Conservation (phyloP, 1,140 invertebrate genomes). For the Apis cerana region DNA sequence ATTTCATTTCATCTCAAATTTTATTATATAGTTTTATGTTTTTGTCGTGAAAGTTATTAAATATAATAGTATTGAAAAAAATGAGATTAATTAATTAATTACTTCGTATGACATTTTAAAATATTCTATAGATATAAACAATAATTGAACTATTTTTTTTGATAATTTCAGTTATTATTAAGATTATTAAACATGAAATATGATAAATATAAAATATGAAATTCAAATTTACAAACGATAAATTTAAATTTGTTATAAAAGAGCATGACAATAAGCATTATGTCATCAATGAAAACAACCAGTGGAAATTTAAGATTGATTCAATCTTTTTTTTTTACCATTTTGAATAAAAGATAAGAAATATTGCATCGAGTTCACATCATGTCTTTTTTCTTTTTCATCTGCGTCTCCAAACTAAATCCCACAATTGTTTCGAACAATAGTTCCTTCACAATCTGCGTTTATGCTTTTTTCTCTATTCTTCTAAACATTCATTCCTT, state of each 20-base stretch:
- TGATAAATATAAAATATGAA: no score
- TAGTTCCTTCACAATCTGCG: neutral
- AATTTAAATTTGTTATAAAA: neutral
- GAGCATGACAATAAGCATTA: neutral
- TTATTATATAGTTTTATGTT: no score
- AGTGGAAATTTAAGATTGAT: conserved; percentile 8
- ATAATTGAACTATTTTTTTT: neutral
- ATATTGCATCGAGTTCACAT: neutral
- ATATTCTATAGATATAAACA: neutral
- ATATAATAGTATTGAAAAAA: no score
- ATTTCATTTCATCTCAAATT: no score
- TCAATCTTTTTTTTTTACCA: neutral
- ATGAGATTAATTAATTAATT: neutral
- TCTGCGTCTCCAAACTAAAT: neutral
- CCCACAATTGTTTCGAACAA: conserved; percentile 13
- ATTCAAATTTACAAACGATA: no score
- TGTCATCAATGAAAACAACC: neutral
- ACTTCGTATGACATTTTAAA: neutral
- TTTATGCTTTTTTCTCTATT: neutral
- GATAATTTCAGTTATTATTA: neutral
- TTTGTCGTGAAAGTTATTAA: no score
- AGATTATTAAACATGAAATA: neutral
- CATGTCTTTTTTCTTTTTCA: neutral
- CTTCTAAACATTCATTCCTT: neutral
- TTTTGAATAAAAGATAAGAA: no score